Conservation (phyloP, 2,888 invertebrate species). For the Acanthosepion esculentum region DNA sequence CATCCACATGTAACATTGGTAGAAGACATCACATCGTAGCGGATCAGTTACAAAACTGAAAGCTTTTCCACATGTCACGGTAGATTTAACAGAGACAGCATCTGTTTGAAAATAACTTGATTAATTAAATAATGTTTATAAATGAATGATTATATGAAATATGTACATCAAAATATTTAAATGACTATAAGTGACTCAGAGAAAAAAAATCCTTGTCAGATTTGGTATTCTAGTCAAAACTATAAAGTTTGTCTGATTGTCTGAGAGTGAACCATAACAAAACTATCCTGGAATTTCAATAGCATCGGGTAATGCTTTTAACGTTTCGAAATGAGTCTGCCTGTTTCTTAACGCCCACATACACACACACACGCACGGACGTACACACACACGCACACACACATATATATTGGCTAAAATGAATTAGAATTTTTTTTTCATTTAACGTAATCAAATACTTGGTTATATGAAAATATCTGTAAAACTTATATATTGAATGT, state of each 20-base stretch:
- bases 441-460: too few species aligned
- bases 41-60: conserved; percentile 54
- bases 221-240: background rate
- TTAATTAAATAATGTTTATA: background rate
- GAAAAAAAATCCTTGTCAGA: background rate
- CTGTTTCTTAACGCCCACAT: too few species aligned
- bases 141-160: background rate
- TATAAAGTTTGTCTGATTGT: background rate
- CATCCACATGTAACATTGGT: conserved; percentile 52
- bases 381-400: too few species aligned
- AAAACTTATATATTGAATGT: too few species aligned
- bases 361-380: too few species aligned
- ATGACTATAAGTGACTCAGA: background rate
- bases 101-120: background rate
- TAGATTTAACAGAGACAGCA: background rate
- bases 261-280: background rate
- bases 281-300: too few species aligned
- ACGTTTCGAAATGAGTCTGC: too few species aligned
- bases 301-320: too few species aligned
- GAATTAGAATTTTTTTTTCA: too few species aligned
- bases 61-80: conserved; percentile 48
- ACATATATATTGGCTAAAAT: too few species aligned
- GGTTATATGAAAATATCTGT: too few species aligned
- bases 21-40: conserved; percentile 52
- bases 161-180: background rate